Conservation (phyloP, 2,113 vertebrate species). For the Tragelaphus scriptus region DNA sequence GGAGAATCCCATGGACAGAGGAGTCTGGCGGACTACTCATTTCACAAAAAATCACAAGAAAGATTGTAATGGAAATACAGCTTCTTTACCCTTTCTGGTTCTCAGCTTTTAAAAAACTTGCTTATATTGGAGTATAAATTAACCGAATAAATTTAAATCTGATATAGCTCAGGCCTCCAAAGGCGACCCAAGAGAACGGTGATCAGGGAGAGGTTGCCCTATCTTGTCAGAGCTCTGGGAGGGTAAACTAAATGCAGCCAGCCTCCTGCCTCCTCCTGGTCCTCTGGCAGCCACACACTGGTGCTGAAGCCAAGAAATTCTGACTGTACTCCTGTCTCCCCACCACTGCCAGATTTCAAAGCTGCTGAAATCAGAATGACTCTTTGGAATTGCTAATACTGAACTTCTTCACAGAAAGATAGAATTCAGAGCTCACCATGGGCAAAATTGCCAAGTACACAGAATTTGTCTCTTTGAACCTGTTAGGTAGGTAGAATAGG, state of each 20-base stretch:
- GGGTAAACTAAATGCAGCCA: background rate
- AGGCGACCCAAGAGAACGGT: background rate
- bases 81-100: conserved; percentile 34
- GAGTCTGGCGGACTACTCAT: background rate
- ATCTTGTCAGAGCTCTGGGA: conserved; percentile 12
- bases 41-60: conserved; percentile 27
- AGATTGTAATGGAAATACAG: conserved; percentile 11
- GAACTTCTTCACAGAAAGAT: background rate
- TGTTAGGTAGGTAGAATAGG: no score
- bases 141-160: conserved; percentile 54
- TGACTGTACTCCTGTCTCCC: background rate
- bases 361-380: background rate
- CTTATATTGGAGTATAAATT: conserved; percentile 59
- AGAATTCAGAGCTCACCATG: conserved; percentile 3
- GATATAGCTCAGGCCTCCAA: conserved; percentile 35
- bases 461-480: background rate
- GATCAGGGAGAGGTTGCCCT: background rate
- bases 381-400: conserved; percentile 24
- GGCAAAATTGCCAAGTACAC: background rate
- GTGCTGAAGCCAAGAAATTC: background rate
- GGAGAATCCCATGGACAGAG: background rate
- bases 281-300: background rate
- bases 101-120: conserved; percentile 43
- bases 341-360: background rate
- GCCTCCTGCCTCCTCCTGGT: background rate